Evolutionary conservation across 2,113 vertebrate genomes (phyloP), one percentile per base, ranked within the genome.

Genomic region (Dipodomys merriami): DNA sequence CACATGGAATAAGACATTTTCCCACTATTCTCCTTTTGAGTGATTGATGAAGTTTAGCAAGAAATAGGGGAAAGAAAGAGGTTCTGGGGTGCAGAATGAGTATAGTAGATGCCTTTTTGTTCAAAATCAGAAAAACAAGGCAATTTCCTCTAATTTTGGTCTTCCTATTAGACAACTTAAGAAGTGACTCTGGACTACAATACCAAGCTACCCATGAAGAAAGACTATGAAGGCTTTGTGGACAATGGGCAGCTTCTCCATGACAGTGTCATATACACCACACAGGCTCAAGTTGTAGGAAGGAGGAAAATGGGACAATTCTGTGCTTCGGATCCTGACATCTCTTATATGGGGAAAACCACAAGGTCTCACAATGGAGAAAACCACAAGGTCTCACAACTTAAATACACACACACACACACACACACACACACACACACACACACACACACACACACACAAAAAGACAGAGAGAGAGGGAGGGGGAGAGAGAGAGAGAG

Each of bases 61-160:
- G 72, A 72, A 30, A 1, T 49, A 22, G 23, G 23, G 46, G 65
- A 16, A 15, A 92, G 46, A 72, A 96, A 46, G 71, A 35, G 57
- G 35, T 57, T 73, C 25, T 71, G 68, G 20, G 46, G 60, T 84
- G 25, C 15, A 69, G 49, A 18, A 15, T 91, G 16, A 27, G 20
- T 86, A 2, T 16, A 71, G 39, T 79, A 33, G 16, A 39, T 44
- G 8, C 2, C 30, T 83, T 86, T 86, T 53, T 72, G 27, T 16
- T 72, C 67, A 44, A 83, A 81, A 83, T 7, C n/a, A 77, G 68
- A 89, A 91, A 86, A 94, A 69, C 60, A n/a, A 79, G 57, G 35
- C 22, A 68, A 49, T 11, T 91, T 77, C 7, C 4, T 4, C 57
- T 95, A 22, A 78, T 6, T 46, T 77, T 81, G 71, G 68, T 11